Conservation (phyloP, 1,140 invertebrate species). For the Vollenhovia emeryi region DNA sequence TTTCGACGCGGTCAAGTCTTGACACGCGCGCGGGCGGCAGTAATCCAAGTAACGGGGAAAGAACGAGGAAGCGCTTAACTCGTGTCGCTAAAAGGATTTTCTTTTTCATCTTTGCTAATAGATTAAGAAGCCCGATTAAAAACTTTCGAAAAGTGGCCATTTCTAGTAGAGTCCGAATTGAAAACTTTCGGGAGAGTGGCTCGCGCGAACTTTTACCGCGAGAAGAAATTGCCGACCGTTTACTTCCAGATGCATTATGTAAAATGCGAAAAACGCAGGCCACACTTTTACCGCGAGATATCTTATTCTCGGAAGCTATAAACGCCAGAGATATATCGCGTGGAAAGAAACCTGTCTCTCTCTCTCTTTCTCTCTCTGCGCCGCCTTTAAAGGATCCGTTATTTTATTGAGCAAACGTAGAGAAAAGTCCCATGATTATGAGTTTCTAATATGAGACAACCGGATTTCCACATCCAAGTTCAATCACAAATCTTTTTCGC, state of each 20-base stretch:
- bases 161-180: background rate
- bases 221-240: conserved; percentile 1
- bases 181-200: background rate
- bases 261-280: background rate
- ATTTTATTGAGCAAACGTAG: conserved; percentile 7
- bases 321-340: background rate
- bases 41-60: conserved; percentile 5
- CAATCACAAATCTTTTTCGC: too few species aligned
- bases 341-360: background rate
- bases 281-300: background rate
- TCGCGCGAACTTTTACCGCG: background rate
- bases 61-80: background rate
- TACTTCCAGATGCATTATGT: background rate
- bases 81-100: conserved; percentile 7
- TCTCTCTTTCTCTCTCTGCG: background rate
- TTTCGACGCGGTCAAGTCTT: background rate
- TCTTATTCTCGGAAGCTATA: background rate
- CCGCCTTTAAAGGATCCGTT: too few species aligned
- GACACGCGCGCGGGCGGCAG: background rate
- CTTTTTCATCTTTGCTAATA: background rate
- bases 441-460: too few species aligned
- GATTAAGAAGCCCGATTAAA: conserved; percentile 5
- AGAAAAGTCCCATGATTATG: too few species aligned
- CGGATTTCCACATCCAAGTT: too few species aligned
- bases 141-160: background rate